Percentiles rank a stretch among this genome's conserved stretches.
Conservation (phyloP, 2,888 invertebrate genomes). For the Stramonita haemastoma region DNA sequence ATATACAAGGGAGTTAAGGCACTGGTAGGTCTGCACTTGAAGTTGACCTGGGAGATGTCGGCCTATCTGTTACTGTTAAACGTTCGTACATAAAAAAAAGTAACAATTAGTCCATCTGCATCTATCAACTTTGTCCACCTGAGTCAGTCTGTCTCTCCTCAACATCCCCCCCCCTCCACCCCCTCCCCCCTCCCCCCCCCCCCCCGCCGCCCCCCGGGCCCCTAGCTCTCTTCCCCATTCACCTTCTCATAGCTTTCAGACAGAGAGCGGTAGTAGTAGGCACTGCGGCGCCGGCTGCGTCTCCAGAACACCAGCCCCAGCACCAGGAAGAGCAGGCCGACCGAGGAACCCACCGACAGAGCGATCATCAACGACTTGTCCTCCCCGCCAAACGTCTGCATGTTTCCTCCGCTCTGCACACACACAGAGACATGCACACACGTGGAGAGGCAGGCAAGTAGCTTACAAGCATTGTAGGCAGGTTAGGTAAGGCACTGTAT, state of each 20-base stretch:
- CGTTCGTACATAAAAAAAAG: too few species aligned
- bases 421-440: neutral
- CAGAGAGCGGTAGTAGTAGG: slow-evolving; percentile 19
- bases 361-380: slow-evolving; percentile 35
- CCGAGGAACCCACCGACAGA: slow-evolving; percentile 22
- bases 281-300: neutral
- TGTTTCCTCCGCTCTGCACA: neutral
- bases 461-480: neutral
- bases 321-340: slow-evolving; percentile 36
- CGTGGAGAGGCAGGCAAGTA: neutral
- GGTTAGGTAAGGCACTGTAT: too few species aligned
- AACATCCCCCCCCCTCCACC: too few species aligned
- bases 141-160: neutral
- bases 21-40: too few species aligned
- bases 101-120: too few species aligned
- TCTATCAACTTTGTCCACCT: too few species aligned
- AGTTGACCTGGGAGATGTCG: too few species aligned
- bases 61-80: too few species aligned
- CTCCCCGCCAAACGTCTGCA: neutral
- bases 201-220: neutral
- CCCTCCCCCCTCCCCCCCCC: too few species aligned
- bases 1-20: too few species aligned
- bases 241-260: slow-evolving; percentile 26
- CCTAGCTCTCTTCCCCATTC: neutral
- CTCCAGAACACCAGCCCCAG: slow-evolving; percentile 31